Evolutionary conservation across 1,140 invertebrate genomes (phyloP).

Genomic region (Coelopa frigida): DNA sequence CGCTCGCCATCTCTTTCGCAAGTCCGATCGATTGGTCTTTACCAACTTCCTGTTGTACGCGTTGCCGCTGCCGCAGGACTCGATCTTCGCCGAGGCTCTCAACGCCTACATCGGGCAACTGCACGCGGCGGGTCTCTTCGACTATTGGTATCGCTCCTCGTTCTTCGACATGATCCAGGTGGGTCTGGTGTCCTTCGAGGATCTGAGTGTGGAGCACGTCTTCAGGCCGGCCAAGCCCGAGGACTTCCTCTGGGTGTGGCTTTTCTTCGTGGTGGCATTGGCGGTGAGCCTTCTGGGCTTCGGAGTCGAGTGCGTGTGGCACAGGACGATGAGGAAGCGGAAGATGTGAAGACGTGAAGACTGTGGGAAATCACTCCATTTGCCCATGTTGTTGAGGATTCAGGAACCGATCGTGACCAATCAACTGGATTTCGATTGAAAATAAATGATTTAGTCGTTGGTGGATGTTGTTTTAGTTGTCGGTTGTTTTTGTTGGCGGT

Average conservation of each 20-base stretch:
- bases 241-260: slow-evolving; percentile 1
- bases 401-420: too few relatives aligned
- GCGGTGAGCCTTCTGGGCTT: too few relatives aligned
- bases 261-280: too few relatives aligned
- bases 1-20: background rate
- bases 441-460: too few relatives aligned
- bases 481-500: too few relatives aligned
- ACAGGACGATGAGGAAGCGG: too few relatives aligned
- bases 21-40: background rate
- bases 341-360: too few relatives aligned
- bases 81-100: slow-evolving; percentile 1
- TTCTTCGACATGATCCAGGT: slow-evolving; percentile 3
- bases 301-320: too few relatives aligned
- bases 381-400: too few relatives aligned
- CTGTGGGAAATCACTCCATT: too few relatives aligned
- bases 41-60: slow-evolving; percentile 1
- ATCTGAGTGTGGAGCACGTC: background rate
- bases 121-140: background rate
- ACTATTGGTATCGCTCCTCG: slow-evolving; percentile 1
- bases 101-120: background rate
- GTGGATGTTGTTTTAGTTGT: too few relatives aligned
- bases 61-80: slow-evolving; percentile 1
- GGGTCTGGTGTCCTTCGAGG: slow-evolving; percentile 2
- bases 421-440: too few relatives aligned
- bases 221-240: background rate